Conservation (phyloP, 2,113 vertebrate species). For the Collichthys lucidus region DNA sequence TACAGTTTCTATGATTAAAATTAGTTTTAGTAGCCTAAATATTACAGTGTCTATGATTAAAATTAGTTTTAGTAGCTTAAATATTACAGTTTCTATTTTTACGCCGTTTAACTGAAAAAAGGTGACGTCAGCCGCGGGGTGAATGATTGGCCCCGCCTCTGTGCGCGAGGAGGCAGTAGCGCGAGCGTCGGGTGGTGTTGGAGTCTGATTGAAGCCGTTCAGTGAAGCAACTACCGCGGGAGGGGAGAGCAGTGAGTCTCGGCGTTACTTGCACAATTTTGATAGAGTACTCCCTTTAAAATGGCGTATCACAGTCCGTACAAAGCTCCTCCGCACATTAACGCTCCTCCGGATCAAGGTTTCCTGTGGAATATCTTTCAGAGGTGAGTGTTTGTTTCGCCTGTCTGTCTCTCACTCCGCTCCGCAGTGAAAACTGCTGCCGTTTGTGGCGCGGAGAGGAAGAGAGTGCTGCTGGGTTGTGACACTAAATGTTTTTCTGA, state of each 20-base stretch:
- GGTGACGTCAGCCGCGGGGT: constrained; percentile 66
- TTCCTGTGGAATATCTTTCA: constrained; percentile 89
- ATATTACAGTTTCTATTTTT: constrained; percentile 37
- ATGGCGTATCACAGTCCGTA: constrained; percentile 87
- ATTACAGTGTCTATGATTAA: too few relatives aligned
- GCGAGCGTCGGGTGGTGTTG: constrained; percentile 54
- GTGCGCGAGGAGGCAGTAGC: constrained; percentile 56
- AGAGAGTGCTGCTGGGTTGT: neutral
- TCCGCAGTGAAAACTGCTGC: constrained; percentile 54
- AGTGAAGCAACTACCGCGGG: constrained; percentile 50
- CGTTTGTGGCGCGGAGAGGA: constrained; percentile 5
- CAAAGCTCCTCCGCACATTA: constrained; percentile 76
- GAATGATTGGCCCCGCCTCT: constrained; percentile 78
- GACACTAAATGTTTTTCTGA: constrained; percentile 9
- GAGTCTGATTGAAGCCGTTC: constrained; percentile 59
- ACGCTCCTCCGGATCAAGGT: constrained; percentile 81
- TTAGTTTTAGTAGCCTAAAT: too few relatives aligned
- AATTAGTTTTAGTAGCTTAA: too few relatives aligned
- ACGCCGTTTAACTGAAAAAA: neutral
- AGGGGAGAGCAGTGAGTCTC: constrained; percentile 2
- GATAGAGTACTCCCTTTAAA: constrained; percentile 45
- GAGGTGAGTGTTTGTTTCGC: constrained; percentile 77
- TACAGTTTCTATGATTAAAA: too few relatives aligned
- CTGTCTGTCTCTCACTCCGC: constrained; percentile 25
- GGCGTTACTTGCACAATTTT: constrained; percentile 24